Evolutionary conservation across 2,797 vertebrate species (phyloP), one percentile per base, ranked within the genome.

Genomic region (Sebastes steindachneri): DNA sequence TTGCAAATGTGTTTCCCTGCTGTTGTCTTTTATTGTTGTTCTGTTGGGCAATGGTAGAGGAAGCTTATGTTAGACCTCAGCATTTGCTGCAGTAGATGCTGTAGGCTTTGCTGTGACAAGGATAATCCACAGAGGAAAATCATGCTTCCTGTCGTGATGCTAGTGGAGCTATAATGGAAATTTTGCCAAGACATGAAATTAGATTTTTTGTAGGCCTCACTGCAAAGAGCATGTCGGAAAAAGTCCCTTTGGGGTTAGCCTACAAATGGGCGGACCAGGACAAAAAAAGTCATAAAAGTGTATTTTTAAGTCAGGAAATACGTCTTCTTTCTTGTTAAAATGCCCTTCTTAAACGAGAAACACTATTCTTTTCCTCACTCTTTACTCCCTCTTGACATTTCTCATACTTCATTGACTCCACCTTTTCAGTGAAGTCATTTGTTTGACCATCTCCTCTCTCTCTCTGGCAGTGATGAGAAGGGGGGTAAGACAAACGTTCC

Each of bases 71-170:
- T 12, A 67, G 79, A 59, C 41, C 41, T 69, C 45, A 64, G 77
- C 19, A 17, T 86, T 68, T 25, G 65, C 77, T 60, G 7, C 59
- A 76, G 68, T 62, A 10, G 7, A 62, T 48, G 69, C 70, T 80
- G 57, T 62, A 57, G 63, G 84, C 82, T 87, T 85, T 82, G 35
- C 82, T 80, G 33, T 51, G 31, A 86, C 68, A 57, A 63, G 79
- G 72, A 90, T 91, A 87, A 92, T 86, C 71, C 80, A 74, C 69
- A 80, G 78, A 90, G 65, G 66, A 69, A 84, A 89, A 80, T 86
- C 73, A 29, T 57, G 62, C 80, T 82, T 85, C 77, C 80, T 82
- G 66, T 82, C 45, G 19, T 77, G 57, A 74, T 77, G 71, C 73
- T 72, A 53, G 41, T 60, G 73, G 55, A 58, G 78, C 66, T 21